A percentile compares a stretch with the other conserved stretches of the same genome.
Conservation (phyloP, 2,888 invertebrate genomes). For the Trichopria drosophilae region DNA sequence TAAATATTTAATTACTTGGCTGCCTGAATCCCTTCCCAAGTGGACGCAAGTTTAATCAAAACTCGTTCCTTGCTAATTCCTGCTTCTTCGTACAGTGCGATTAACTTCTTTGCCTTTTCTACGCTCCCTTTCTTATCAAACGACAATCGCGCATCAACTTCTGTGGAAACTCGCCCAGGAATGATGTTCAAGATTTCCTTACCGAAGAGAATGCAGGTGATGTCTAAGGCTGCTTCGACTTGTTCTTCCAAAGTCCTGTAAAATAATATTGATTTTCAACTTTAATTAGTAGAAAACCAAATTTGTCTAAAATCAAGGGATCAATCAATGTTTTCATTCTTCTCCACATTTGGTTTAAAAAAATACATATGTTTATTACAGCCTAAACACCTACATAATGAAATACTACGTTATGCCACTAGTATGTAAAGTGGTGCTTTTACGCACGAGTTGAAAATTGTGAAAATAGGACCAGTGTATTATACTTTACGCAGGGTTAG, state of each 20-base stretch:
- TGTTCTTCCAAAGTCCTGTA: conserved; percentile 72
- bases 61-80: conserved; percentile 91
- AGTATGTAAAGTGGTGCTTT: too few species aligned
- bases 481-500: too few species aligned
- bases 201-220: conserved; percentile 93
- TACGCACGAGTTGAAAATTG: too few species aligned
- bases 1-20: conserved; percentile 71
- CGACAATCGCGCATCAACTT: conserved; percentile 94
- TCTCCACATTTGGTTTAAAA: too few species aligned
- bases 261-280: conserved; percentile 30
- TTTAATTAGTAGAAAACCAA: neutral
- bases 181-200: conserved; percentile 96
- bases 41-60: conserved; percentile 95
- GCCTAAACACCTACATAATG: too few species aligned
- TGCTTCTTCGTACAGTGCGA: conserved; percentile 84
- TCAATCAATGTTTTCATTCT: too few species aligned
- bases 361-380: too few species aligned
- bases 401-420: too few species aligned
- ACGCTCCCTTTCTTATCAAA: conserved; percentile 93
- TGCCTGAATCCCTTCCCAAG: conserved; percentile 99
- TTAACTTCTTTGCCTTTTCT: conserved; percentile 84
- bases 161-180: conserved; percentile 95
- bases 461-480: too few species aligned
- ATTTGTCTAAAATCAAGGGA: too few species aligned
- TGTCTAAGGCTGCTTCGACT: conserved; percentile 84